Conservation (phyloP, 2,113 vertebrate genomes). For the Tapirus terrestris region DNA sequence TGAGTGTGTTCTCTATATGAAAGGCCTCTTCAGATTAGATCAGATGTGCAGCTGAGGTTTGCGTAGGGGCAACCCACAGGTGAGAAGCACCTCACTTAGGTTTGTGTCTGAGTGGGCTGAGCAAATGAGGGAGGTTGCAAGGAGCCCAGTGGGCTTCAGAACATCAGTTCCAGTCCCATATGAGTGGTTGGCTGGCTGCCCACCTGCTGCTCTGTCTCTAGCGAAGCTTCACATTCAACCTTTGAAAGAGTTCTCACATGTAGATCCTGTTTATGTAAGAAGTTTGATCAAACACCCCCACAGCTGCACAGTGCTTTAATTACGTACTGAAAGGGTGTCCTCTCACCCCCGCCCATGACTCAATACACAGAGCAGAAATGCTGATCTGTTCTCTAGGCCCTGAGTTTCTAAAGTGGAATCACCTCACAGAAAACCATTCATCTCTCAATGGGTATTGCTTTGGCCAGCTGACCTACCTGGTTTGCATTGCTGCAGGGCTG, state of each 20-base stretch:
- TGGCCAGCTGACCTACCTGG: background rate
- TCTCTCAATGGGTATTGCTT: background rate
- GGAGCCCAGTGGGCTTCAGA: slow-evolving; percentile 8
- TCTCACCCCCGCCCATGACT: background rate
- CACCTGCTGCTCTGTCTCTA: background rate
- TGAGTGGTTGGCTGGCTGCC: slow-evolving; percentile 38
- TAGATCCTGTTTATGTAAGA: slow-evolving; percentile 60
- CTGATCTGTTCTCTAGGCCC: background rate
- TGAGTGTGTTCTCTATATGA: slow-evolving; percentile 37
- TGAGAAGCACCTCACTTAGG: slow-evolving; percentile 8
- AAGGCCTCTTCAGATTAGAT: slow-evolving; percentile 54
- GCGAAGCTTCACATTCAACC: background rate
- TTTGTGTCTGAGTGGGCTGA: slow-evolving; percentile 69
- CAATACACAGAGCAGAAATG: background rate
- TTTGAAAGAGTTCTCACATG: slow-evolving; percentile 60
- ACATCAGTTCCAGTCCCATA: background rate
- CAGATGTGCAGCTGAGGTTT: slow-evolving; percentile 65
- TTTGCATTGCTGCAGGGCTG: background rate
- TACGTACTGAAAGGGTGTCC: background rate
- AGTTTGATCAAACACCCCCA: slow-evolving; percentile 53
- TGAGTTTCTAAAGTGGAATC: background rate
- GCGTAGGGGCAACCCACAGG: slow-evolving; percentile 57
- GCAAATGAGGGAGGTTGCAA: background rate
- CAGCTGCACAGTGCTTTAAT: slow-evolving; percentile 23
- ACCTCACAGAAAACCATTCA: background rate